These are phyloP conservation scores for Meiosimyza platycephala DNA, from an alignment of 2,888 invertebrate genomes.

Conservation along the genomic window DNA sequence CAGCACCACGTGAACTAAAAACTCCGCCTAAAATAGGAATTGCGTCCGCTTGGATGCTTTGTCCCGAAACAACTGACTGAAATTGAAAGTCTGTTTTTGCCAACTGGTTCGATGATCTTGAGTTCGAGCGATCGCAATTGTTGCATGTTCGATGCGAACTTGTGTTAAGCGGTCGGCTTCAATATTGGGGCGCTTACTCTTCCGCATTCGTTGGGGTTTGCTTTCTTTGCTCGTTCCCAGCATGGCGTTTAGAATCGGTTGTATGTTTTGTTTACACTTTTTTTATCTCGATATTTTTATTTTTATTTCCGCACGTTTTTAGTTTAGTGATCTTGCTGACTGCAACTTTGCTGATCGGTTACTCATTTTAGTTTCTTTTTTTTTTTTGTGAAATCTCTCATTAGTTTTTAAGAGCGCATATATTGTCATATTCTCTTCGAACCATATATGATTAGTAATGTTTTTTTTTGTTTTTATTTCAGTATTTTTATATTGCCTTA, in stretches of 20 bases:
- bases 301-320: neutral
- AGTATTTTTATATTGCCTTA: neutral
- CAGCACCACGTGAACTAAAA: slow-evolving; percentile 1
- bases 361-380: neutral
- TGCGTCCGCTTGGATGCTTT: slow-evolving; percentile 48
- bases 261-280: slow-evolving; percentile 39
- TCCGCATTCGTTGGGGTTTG: slow-evolving; percentile 45
- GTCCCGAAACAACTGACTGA: slow-evolving; percentile 56
- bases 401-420: neutral
- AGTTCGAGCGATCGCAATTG: slow-evolving; percentile 7
- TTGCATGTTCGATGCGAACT: slow-evolving; percentile 21
- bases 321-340: neutral
- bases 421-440: slow-evolving; percentile 14
- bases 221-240: slow-evolving; percentile 54
- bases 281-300: neutral
- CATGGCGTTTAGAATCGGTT: neutral
- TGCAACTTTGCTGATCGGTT: neutral
- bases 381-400: neutral
- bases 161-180: neutral
- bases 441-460: slow-evolving; percentile 21
- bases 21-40: neutral
- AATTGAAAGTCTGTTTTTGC: slow-evolving; percentile 35
- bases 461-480: slow-evolving; percentile 19
- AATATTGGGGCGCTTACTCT: neutral
- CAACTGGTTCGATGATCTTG: slow-evolving; percentile 1